These are phyloP conservation scores for Drosophila teissieri DNA, from an alignment of 1,140 invertebrate genomes.

Conservation along the genomic window DNA sequence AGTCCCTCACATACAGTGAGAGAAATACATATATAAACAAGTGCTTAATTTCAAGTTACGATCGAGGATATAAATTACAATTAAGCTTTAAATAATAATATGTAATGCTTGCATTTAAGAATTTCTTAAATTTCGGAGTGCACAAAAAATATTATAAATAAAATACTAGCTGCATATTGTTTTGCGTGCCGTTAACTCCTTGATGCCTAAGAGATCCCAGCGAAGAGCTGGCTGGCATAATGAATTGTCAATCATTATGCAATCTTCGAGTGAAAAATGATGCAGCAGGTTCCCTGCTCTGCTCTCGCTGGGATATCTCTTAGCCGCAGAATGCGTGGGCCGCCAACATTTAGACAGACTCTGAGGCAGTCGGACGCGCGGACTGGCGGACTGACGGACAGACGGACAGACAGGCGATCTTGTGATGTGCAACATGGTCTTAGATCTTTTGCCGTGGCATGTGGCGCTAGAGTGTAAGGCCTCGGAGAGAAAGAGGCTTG, in stretches of 20 bases:
- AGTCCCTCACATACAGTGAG: not conserved
- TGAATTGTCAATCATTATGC: slow-evolving; percentile 82
- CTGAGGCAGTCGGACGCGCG: too few relatives aligned
- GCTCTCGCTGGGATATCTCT: slow-evolving; percentile 22
- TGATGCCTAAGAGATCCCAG: slow-evolving; percentile 18
- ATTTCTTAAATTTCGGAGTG: too few relatives aligned
- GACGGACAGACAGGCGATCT: slow-evolving; percentile 19
- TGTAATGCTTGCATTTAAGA: too few relatives aligned
- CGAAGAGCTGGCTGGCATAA: slow-evolving; percentile 53
- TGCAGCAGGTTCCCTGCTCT: slow-evolving; percentile 60
- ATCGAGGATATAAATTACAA: too few relatives aligned
- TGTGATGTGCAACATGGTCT: slow-evolving; percentile 53
- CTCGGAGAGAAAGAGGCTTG: slow-evolving; percentile 32
- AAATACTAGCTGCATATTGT: not conserved
- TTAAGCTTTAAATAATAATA: too few relatives aligned
- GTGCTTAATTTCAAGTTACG: not conserved
- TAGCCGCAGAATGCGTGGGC: slow-evolving; percentile 61
- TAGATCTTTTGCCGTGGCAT: slow-evolving; percentile 77
- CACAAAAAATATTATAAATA: too few relatives aligned
- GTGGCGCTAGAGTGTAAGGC: slow-evolving; percentile 67
- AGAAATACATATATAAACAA: not conserved
- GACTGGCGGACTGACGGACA: slow-evolving; percentile 16
- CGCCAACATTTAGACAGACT: slow-evolving; percentile 66
- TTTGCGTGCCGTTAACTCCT: slow-evolving; percentile 19
- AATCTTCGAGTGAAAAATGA: slow-evolving; percentile 80